Evolutionary conservation across 2,888 invertebrate genomes (phyloP).

Genomic region (Cheilosia impressa): DNA sequence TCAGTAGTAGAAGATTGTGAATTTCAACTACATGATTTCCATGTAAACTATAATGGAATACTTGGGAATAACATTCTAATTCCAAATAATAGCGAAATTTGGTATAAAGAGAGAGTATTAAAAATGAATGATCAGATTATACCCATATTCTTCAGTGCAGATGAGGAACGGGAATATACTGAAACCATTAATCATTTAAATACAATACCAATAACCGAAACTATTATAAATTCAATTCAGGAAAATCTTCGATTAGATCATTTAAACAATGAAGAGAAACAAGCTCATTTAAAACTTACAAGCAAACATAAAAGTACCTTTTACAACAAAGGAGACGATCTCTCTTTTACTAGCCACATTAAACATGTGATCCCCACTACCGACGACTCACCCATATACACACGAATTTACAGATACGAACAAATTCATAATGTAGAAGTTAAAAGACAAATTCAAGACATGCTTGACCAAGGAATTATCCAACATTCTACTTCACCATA

Average conservation of each 20-base stretch:
- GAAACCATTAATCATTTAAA: constrained; percentile 13
- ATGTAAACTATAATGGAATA: constrained; percentile 5
- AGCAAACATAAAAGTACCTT: too few relatives aligned
- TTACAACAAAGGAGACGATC: too few relatives aligned
- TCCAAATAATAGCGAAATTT: constrained; percentile 14
- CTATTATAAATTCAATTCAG: constrained; percentile 2
- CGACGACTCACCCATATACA: too few relatives aligned
- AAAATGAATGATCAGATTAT: constrained; percentile 4
- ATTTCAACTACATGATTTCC: constrained; percentile 13
- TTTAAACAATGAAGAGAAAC: background rate
- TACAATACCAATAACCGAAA: constrained; percentile 2
- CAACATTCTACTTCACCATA: too few relatives aligned
- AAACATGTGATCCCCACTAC: too few relatives aligned
- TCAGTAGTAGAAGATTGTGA: constrained; percentile 6
- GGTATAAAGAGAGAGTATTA: constrained; percentile 5
- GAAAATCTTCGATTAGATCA: constrained; percentile 9
- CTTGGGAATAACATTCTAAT: constrained; percentile 1
- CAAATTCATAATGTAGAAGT: too few relatives aligned
- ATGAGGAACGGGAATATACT: background rate
- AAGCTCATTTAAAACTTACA: constrained; percentile 2
- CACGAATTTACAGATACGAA: too few relatives aligned
- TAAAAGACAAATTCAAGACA: too few relatives aligned
- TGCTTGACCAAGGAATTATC: too few relatives aligned
- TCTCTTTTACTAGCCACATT: too few relatives aligned
- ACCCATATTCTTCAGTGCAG: background rate